Base-by-base conservation (phyloP, 2,888 invertebrate species). In the Aleiodes testaceus region DNA sequence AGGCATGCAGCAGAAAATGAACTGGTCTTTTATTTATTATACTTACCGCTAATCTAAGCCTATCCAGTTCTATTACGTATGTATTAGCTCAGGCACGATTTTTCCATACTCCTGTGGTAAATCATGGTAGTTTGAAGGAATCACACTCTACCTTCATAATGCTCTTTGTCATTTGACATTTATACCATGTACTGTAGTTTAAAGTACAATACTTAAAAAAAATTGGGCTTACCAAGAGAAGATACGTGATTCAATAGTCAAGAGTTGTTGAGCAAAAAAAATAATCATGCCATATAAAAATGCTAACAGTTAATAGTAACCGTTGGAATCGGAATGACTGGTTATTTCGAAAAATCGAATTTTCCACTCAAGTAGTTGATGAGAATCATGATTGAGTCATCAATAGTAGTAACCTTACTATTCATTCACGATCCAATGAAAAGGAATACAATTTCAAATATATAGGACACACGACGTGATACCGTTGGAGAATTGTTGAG, bases 391-490 rank as follows among this genome's bases (percentile, higher is more conserved):
- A 36, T 36, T 36, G 36, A 6, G 36, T 11, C 11, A 11, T 36
- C 36, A 9, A 11, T 11, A 36, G 36, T 36, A 36, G 36, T 36
- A 36, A 36, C 7, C 7, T 36, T 9, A 36, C 36, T 36, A 36
- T 36, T 36, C 9, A 36, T 36, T 36, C 11, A 36, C 9, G 5
- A 26, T 26, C 1, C 26, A 36, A 36, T 36, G 9, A 9, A 36
- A 36, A 36, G n/a, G n/a, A 36, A 36, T 9, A 9, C 36, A 36
- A 36, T 36, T 3, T 11, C 45, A 18, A 20, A n/a, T 22, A 44
- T 20, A 65, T 45, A 22, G 45, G 30, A 55, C 18, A 65, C 26
- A 14, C 47, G 47, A 47, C 16, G 47, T 12, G 5, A 22, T 47
- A n/a, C 9, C 65, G 45, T 44, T 16, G 30, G 22, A 18, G 6